Evolutionary conservation across 2,888 invertebrate genomes (phyloP).

Genomic region (Sussaba pulchella): DNA sequence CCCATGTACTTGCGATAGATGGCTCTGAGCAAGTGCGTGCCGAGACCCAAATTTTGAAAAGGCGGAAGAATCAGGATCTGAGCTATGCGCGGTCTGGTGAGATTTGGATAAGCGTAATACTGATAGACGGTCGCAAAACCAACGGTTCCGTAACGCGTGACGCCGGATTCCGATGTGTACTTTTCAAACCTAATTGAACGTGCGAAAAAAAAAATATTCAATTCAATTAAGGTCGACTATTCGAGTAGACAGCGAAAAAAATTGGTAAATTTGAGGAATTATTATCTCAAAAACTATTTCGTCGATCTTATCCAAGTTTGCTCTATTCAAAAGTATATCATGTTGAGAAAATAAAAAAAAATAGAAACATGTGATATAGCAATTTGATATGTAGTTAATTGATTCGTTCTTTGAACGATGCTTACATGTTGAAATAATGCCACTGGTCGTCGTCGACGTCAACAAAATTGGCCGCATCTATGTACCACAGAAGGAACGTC

Average conservation of each 20-base stretch:
- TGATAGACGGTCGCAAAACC: constrained; percentile 97
- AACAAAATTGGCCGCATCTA: constrained; percentile 98
- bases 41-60: constrained; percentile 94
- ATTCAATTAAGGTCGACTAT: too few relatives aligned
- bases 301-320: too few relatives aligned
- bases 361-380: constrained; percentile 24
- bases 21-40: constrained; percentile 89
- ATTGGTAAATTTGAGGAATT: too few relatives aligned
- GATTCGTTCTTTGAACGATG: constrained; percentile 63
- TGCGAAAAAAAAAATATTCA: not conserved
- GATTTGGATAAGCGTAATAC: constrained; percentile 96
- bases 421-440: constrained; percentile 94
- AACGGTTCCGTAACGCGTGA: constrained; percentile 89
- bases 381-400: too few relatives aligned
- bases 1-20: constrained; percentile 87
- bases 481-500: constrained; percentile 97
- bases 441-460: constrained; percentile 97
- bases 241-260: too few relatives aligned
- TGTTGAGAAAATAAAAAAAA: not conserved
- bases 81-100: constrained; percentile 95
- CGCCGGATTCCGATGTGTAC: constrained; percentile 87
- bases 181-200: constrained; percentile 88
- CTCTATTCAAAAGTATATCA: too few relatives aligned
- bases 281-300: too few relatives aligned
- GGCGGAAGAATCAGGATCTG: constrained; percentile 97